A percentile compares a stretch with the other conserved stretches of the same genome.
phyloP scores from a whole-genome alignment of 2,797 vertebrate species.

The Emys orbicularis region DNA sequence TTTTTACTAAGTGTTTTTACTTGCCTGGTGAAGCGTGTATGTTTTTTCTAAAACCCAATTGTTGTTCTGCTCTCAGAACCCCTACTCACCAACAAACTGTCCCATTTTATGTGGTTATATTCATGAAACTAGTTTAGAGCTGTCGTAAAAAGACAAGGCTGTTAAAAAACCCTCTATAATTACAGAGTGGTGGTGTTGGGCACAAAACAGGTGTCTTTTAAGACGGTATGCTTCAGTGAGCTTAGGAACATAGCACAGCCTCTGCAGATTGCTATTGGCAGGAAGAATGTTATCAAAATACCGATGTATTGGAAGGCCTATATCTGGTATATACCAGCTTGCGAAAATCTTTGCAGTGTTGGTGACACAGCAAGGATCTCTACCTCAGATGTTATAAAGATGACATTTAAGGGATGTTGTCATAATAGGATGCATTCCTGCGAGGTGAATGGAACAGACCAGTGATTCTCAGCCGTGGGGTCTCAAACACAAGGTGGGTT shows the following conservation, averaged over 20 bases:
- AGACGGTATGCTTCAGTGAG: neutral
- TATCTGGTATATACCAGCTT: neutral
- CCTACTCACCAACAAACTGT: neutral
- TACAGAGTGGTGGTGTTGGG: neutral
- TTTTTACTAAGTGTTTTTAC: neutral
- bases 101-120: neutral
- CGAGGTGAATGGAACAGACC: neutral
- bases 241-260: neutral
- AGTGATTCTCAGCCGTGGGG: neutral
- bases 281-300: neutral
- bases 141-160: too few species aligned
- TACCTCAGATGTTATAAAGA: neutral
- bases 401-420: neutral
- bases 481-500: neutral
- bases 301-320: neutral
- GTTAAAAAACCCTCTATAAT: neutral
- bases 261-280: neutral
- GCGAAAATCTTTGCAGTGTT: neutral
- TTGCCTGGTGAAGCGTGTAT: neutral
- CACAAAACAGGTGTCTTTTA: neutral
- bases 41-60: neutral
- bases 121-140: neutral
- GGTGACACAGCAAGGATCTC: neutral
- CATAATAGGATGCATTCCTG: neutral
- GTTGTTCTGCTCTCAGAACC: neutral